Evolutionary conservation across 2,113 vertebrate genomes (phyloP).

Genomic region (Taxidea taxus): DNA sequence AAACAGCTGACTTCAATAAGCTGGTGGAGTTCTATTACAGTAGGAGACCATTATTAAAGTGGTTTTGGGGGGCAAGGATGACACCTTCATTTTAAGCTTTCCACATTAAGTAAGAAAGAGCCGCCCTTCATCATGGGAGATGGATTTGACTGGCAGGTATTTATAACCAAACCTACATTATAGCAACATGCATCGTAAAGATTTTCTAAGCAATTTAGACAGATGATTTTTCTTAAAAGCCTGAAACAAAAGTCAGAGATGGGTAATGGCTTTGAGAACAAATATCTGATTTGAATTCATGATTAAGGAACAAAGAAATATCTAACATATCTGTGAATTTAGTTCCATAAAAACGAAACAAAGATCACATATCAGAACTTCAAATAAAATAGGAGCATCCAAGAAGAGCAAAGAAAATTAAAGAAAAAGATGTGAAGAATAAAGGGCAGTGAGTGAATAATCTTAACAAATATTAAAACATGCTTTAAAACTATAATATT

Average conservation of each 20-base stretch:
- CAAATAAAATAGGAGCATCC: background rate
- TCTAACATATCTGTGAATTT: background rate
- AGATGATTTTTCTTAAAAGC: background rate
- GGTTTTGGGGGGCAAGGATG: background rate
- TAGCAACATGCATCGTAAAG: background rate
- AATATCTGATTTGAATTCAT: background rate
- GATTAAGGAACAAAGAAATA: background rate
- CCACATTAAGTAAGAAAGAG: background rate
- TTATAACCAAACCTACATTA: background rate
- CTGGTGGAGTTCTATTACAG: background rate
- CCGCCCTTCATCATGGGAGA: background rate
- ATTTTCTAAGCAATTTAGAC: background rate
- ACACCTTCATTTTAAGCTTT: constrained; percentile 15
- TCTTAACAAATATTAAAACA: background rate
- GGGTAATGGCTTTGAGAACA: background rate
- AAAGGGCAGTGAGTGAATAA: background rate
- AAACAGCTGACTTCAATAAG: background rate
- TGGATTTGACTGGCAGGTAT: background rate
- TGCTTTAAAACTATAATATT: constrained; percentile 1
- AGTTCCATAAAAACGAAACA: background rate
- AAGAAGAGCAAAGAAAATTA: background rate
- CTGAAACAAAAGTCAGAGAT: background rate
- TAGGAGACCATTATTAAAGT: background rate
- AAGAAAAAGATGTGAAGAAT: background rate
- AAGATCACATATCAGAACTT: background rate